phyloP scores from a whole-genome alignment of 2,113 vertebrate species.

The Heterocephalus glaber region DNA sequence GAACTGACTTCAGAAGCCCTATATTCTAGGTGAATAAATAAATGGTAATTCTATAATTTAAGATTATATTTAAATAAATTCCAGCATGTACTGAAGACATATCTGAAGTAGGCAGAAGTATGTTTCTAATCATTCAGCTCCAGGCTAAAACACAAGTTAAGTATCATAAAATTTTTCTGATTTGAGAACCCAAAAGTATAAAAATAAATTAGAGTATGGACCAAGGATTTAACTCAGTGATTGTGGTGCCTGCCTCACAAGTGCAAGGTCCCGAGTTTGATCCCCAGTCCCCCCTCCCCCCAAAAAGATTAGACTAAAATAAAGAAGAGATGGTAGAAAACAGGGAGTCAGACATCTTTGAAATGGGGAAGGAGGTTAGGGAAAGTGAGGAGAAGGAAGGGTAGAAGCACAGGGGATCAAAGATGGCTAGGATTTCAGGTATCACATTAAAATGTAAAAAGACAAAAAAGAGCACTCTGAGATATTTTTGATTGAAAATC shows the following conservation, averaged over 20 bases:
- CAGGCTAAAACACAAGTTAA: neutral
- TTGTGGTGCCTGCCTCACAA: too few relatives aligned
- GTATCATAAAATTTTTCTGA: neutral
- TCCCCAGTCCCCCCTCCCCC: too few relatives aligned
- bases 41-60: neutral
- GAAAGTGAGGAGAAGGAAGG: neutral
- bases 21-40: neutral
- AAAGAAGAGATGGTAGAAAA: neutral
- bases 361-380: neutral
- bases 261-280: too few relatives aligned
- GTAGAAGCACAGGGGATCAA: neutral
- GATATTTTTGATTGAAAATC: neutral
- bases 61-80: neutral
- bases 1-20: neutral
- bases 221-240: too few relatives aligned
- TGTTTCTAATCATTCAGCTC: neutral
- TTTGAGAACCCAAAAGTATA: neutral
- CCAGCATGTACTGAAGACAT: neutral
- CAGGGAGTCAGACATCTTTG: neutral
- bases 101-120: neutral
- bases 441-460: neutral
- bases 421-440: neutral
- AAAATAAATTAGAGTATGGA: too few relatives aligned
- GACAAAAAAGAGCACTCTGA: neutral
- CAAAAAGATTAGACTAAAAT: neutral